A percentile compares a stretch with the other conserved stretches of the same genome.
Conservation (phyloP, 2,888 invertebrate species). For the Germaria angustata region DNA sequence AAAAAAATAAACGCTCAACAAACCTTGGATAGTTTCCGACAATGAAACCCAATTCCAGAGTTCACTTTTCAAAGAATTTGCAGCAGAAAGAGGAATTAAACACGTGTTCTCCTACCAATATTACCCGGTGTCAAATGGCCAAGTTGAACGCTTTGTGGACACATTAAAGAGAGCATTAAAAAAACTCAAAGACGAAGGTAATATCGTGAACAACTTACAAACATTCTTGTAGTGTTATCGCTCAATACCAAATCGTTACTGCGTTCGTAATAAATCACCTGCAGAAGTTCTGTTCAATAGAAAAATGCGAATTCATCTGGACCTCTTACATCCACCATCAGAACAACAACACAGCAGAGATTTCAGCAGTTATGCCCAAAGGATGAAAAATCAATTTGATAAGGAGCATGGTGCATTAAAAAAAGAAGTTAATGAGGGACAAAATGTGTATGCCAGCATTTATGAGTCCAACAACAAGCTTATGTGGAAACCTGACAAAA, state of each 20-base stretch:
- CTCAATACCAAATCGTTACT: conserved; percentile 62
- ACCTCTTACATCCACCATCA: conserved; percentile 57
- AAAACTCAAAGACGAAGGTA: conserved; percentile 55
- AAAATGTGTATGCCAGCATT: conserved; percentile 48
- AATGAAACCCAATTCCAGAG: conserved; percentile 20
- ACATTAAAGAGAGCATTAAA: too few species aligned
- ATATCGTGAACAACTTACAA: too few species aligned
- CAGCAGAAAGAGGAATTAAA: neutral
- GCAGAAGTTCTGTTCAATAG: conserved; percentile 59
- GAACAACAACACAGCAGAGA: neutral
- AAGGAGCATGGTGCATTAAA: conserved; percentile 26
- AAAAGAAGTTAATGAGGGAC: conserved; percentile 28
- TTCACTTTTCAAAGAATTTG: too few species aligned
- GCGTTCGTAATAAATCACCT: conserved; percentile 52
- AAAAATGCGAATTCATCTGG: conserved; percentile 53
- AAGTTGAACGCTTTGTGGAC: conserved; percentile 68
- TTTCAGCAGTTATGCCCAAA: neutral
- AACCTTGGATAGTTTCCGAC: conserved; percentile 25
- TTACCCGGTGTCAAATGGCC: conserved; percentile 64
- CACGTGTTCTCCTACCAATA: conserved; percentile 9
- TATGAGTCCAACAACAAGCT: conserved; percentile 53
- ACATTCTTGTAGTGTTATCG: too few species aligned
- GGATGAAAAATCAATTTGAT: conserved; percentile 44
- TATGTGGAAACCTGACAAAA: conserved; percentile 47
- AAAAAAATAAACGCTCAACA: too few species aligned